A percentile compares a stretch with the other conserved stretches of the same genome.
These are phyloP conservation scores for Oryzias javanicus DNA, from an alignment of 2,113 vertebrate species.

Conservation along the genomic window DNA sequence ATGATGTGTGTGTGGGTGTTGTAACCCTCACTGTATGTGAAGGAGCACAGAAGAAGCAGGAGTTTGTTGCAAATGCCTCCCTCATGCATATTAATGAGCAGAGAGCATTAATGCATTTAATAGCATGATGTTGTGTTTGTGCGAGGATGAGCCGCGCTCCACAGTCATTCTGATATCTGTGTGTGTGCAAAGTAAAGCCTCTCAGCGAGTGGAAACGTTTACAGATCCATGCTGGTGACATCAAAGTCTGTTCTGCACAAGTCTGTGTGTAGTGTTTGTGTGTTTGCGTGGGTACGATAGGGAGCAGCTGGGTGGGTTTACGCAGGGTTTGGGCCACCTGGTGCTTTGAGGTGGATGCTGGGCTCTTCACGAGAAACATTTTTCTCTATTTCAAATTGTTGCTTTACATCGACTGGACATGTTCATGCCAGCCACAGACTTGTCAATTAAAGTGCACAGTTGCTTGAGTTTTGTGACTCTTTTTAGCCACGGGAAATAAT, in stretches of 20 bases:
- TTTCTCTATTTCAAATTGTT: slow-evolving; percentile 32
- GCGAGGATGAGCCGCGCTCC: slow-evolving; percentile 66
- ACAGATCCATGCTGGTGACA: slow-evolving; percentile 58
- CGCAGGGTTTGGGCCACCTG: slow-evolving; percentile 72
- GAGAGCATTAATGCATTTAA: slow-evolving; percentile 67
- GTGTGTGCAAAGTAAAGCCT: slow-evolving; percentile 69
- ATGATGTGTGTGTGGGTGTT: slow-evolving; percentile 62
- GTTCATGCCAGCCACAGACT: neutral
- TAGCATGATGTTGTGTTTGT: slow-evolving; percentile 64
- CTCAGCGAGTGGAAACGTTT: slow-evolving; percentile 49
- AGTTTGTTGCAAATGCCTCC: slow-evolving; percentile 59
- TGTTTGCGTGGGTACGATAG: slow-evolving; percentile 66
- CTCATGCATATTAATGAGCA: slow-evolving; percentile 73
- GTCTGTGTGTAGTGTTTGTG: slow-evolving; percentile 41
- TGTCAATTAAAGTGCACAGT: slow-evolving; percentile 14
- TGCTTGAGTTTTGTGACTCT: slow-evolving; percentile 17
- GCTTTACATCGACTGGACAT: slow-evolving; percentile 12
- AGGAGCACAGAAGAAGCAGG: slow-evolving; percentile 31
- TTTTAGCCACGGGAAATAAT: neutral
- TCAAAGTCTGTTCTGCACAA: slow-evolving; percentile 65
- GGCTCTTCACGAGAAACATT: slow-evolving; percentile 58
- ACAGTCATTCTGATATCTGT: slow-evolving; percentile 67
- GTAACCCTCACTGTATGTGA: slow-evolving; percentile 47
- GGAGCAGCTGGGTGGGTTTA: slow-evolving; percentile 74
- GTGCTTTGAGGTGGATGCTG: slow-evolving; percentile 69